These are phyloP conservation scores for Lottia scabra DNA, from an alignment of 2,888 invertebrate species.

Conservation along the genomic window DNA sequence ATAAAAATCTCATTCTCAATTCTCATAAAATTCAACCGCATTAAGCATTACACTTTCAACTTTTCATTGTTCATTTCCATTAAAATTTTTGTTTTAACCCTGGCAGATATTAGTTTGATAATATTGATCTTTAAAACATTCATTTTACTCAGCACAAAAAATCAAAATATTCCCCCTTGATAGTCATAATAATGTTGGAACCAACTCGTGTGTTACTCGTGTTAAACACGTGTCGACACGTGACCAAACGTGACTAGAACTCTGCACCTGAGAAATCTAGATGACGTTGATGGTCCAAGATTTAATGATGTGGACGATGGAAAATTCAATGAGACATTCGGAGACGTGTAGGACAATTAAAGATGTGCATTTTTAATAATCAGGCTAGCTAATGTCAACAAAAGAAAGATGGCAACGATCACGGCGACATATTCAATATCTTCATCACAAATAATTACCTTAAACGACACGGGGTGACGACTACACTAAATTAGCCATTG, in stretches of 20 bases:
- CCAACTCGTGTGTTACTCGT: conserved; percentile 13
- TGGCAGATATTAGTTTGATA: not conserved
- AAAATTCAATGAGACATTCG: not conserved
- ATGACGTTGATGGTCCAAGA: conserved; percentile 16
- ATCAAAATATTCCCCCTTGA: too few species aligned
- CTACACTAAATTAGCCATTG: not conserved
- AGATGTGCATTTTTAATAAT: not conserved
- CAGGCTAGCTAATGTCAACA: conserved; percentile 2
- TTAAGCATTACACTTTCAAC: too few species aligned
- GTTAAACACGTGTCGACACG: conserved; percentile 9
- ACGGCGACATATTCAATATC: not conserved
- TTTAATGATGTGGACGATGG: conserved; percentile 20
- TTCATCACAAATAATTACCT: conserved; percentile 5
- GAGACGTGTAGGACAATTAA: not conserved
- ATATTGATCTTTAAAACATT: not conserved
- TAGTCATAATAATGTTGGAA: not conserved
- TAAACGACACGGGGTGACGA: conserved; percentile 3
- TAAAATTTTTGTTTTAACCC: not conserved
- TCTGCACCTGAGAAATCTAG: conserved; percentile 24
- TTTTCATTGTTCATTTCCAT: too few species aligned
- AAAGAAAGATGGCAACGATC: not conserved
- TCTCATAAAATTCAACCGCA: too few species aligned
- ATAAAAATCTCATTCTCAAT: too few species aligned
- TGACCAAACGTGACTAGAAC: conserved; percentile 14
- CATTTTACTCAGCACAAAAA: not conserved